Evolutionary conservation across 1,140 invertebrate species (phyloP), one percentile per base, ranked within the genome.

Genomic region (Meloidogyne exigua): DNA sequence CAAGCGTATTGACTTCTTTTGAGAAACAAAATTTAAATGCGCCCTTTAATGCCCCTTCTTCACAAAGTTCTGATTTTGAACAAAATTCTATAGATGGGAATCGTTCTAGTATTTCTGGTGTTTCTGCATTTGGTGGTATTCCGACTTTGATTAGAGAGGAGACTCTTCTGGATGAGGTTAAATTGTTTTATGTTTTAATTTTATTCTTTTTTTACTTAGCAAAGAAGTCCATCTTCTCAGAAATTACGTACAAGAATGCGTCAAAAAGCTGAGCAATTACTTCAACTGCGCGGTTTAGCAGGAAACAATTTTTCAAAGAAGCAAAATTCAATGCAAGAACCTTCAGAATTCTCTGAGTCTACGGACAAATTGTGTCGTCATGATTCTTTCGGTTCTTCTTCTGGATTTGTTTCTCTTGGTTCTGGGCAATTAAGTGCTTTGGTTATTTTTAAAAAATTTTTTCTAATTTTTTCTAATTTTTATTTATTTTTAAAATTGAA

Each of bases 371-470:
- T 23, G 10, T 42, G 13, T 63, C 80, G 80, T 21, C 80, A 72
- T 10, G 62, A 72, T 28, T 79, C 75, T 15, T 81, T 81, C 44
- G 80, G 74, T 5, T 81, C 80, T 39, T 83, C 81, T 12, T 81
- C 80, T 36, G 80, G 80, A 12, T 82, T 81, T 63, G 80, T 78
- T 9, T 81, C 79, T 9, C 13, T 76, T 21, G 74, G 68, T 12
- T 82, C 78, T 10, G 81, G 76, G 10, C 39, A 74, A 28, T 28
- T 80, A 36, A 80, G 62, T 10, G 49, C 42, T 18, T 64, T 80
- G 63, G 75, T 76, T 23, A 49, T 25, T 66, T 26, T 28, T 23
- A 23, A 26, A 32, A 26, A 32, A 62, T 78, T 39, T 57, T 42
- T 77, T 11, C 12, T 18, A 42, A 36, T 79, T 64, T 42, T 32